Evolutionary conservation across 2,113 vertebrate species (phyloP), one percentile per base, ranked within the genome.

Genomic region (Erythrocebus patas): DNA sequence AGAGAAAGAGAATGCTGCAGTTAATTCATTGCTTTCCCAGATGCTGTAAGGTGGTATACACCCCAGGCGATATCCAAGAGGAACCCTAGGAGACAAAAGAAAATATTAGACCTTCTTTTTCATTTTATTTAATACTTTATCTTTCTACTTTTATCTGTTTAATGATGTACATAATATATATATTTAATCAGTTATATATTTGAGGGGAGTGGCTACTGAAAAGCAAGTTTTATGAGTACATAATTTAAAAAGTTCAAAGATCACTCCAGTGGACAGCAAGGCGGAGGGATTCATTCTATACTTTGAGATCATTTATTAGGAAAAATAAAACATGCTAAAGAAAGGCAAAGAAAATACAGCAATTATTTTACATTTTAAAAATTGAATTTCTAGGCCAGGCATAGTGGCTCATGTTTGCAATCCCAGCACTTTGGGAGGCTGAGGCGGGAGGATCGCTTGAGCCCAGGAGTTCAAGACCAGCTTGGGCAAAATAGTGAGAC

Each of bases 321-420:
- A 32, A 52, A 78, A 94, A 92, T 64, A 91, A 93, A 32, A 2
- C 5, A 40, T 30, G 23, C 89, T 96, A 95, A 89, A 82, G 30
- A 61, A 95, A 55, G 20, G 68, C 66, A 93, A 89, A 91, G 84
- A 79, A 35, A 55, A 59, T 76, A 35, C 40, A 43, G 2, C 38
- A 57, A 85, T 6, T 52, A 82, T 61, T 94, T 94, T 94, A 50
- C 38, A 94, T 64, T 92, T 94, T 89, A 72, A 6, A 81, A 89
- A 61, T 66, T 52, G 70, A 68, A 40, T 59, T 20, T 7, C 27
- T 95, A 64, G 61, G 61, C 61, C 12, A 30, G 27, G 30, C 30
- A 64, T 64, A 5, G 61, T 32, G 61, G 12, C 61, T 64, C 12
- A 64, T 64, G 61, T 32, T 64, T 32, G 61, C 30, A 64, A 64